Evolutionary conservation across 2,113 vertebrate species (phyloP), one percentile per base, ranked within the genome.

Genomic region (Vulpes ferrilata): DNA sequence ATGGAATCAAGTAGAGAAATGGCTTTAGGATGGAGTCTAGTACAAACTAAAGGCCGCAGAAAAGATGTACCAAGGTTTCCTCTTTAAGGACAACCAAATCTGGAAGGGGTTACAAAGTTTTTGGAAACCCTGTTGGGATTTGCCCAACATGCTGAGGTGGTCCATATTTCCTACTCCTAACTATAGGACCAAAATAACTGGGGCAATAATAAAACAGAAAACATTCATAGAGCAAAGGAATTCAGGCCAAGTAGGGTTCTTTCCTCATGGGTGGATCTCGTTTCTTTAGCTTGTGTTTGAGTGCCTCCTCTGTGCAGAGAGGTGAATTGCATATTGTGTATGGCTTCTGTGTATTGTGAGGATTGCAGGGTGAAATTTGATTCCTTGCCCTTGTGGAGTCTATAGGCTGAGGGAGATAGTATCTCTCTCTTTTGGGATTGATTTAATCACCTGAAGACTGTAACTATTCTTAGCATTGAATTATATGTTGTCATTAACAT

Each of bases 61-160:
- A 97, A 96, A 97, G 8, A 89, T 65, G 10, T n/a, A 69, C 9
- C 62, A 78, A 19, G 64, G 13, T 89, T 84, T 80, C 25, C n/a
- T 82, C 13, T 88, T 95, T 64, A 78, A 23, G 27, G 57, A 48
- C 6, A 69, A 32, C 17, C 78, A 93, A 43, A n/a, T 86, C 30
- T 80, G 65, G 88, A 94, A 97, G 25, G 82, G 65, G n/a, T 48
- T 91, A 11, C 82, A 71, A 92, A 87, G 55, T 35, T 84, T 97
- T 94, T 82, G 80, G 57, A 86, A 95, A 90, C 15, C 51, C 30
- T 89, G 15, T 59, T 94, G 32, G 78, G 59, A 94, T 59, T 43
- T 94, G 20, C 20, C 85, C 73, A 86, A 78, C 30, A 73, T 74
- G 82, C 23, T 89, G 11, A 62, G 32, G n/a, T 88, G 38, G 19